These are phyloP conservation scores for Megalurothrips usitatus DNA, from an alignment of 2,888 invertebrate species.

Conservation along the genomic window DNA sequence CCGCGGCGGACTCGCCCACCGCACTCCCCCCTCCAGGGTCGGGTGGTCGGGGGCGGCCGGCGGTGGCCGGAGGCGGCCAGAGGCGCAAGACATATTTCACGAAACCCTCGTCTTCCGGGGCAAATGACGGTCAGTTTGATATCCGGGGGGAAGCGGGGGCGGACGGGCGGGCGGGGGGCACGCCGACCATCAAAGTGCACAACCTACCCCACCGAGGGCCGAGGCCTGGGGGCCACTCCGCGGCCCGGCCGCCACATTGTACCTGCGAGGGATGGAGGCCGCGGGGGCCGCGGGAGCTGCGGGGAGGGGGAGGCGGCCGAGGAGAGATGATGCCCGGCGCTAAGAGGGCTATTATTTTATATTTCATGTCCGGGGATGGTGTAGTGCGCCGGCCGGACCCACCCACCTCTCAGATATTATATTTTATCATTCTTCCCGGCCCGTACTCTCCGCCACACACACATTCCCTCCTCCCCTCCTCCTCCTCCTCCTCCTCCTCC, in stretches of 20 bases:
- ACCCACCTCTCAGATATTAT: neutral
- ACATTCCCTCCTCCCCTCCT: neutral
- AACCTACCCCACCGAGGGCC: too few species aligned
- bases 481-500: neutral
- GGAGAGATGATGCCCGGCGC: neutral
- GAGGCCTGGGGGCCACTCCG: too few species aligned
- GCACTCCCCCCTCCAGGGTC: too few species aligned
- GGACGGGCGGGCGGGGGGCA: too few species aligned
- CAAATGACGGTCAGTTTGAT: neutral
- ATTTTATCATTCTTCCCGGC: neutral
- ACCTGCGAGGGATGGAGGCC: too few species aligned
- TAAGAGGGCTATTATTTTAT: constrained; percentile 24
- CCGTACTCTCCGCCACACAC: neutral
- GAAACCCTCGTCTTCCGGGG: neutral
- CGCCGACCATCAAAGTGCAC: too few species aligned
- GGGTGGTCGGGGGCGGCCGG: too few species aligned
- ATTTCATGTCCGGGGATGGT: neutral
- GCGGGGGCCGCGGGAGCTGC: neutral
- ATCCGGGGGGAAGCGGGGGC: too few species aligned
- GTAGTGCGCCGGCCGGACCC: neutral
- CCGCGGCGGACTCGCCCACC: too few species aligned
- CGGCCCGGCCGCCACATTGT: too few species aligned
- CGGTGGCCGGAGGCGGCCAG: too few species aligned
- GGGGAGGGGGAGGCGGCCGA: neutral
- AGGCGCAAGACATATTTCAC: too few species aligned